Evolutionary conservation across 2,888 invertebrate species (phyloP), one percentile per base, ranked within the genome.

Genomic region (Saturnia pavonia): DNA sequence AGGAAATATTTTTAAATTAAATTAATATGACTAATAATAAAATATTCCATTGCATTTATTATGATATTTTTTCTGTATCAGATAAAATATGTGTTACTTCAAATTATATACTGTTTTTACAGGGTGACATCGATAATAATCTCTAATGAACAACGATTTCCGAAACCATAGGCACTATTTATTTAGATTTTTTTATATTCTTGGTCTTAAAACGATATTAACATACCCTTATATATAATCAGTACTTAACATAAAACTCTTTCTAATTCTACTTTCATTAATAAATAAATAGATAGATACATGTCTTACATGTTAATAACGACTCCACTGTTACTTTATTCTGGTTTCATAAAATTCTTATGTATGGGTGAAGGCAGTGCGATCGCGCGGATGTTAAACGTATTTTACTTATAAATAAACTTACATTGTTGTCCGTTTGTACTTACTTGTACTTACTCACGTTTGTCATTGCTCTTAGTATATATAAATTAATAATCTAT

Each of bases 311-410:
- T 27, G 27, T 22, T 12, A 60, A 25, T 25, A 14, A 27, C 81
- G 14, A 67, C 89, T 92, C 91, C 77, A 88, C 72, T 19, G 76
- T 76, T 74, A 74, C 25, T 0, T 74, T 79, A 77, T 72, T 70
- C 84, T 74, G 77, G 84, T 86, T 91, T 91, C 92, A 91, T 91
- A 92, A 92, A 91, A 91, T 88, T 91, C 92, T 91, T 91, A 90
- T 90, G 91, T 90, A 91, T 83, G 87, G 88, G 89, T 89, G 90
- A 87, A 90, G 87, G 84, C 85, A 83, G 80, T 78, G 84, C 85
- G 84, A 86, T 88, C 86, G 84, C 86, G 80, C 82, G 84, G 85
- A 84, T 86, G 83, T 87, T 82, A 83, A 80, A 86, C 88, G 89
- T 88, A 89, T 89, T 91, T 88, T 85, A 88, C 88, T 86, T 89